These are phyloP conservation scores for Oryzias dopingdopingensis DNA, from an alignment of 2,797 vertebrate genomes.

Conservation along the genomic window DNA sequence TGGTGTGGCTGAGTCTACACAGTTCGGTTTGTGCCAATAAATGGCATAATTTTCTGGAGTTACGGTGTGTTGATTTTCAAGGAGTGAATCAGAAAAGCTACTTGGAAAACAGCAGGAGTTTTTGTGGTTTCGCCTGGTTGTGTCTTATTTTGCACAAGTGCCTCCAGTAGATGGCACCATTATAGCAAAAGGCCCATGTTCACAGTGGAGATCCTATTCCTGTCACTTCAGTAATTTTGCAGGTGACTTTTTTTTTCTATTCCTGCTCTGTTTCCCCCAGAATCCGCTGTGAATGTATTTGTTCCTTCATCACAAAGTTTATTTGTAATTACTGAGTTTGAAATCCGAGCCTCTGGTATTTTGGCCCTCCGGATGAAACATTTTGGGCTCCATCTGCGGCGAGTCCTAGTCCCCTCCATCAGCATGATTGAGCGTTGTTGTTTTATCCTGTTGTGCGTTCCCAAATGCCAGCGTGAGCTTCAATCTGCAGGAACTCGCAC, in stretches of 20 bases:
- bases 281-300: slow-evolving; percentile 44
- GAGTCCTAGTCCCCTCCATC: slow-evolving; percentile 40
- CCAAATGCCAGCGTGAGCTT: slow-evolving; percentile 51
- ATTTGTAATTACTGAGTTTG: slow-evolving; percentile 56
- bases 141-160: slow-evolving; percentile 24
- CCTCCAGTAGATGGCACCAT: slow-evolving; percentile 76
- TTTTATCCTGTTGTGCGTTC: slow-evolving; percentile 69
- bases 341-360: slow-evolving; percentile 60
- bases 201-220: slow-evolving; percentile 29
- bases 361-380: slow-evolving; percentile 58
- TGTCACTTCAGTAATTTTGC: slow-evolving; percentile 49
- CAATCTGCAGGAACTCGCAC: slow-evolving; percentile 39
- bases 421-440: slow-evolving; percentile 59
- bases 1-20: slow-evolving; percentile 46
- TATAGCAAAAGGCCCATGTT: slow-evolving; percentile 57
- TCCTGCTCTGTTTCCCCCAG: slow-evolving; percentile 41
- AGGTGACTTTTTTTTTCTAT: slow-evolving; percentile 56
- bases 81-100: slow-evolving; percentile 32
- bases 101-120: slow-evolving; percentile 32
- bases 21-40: slow-evolving; percentile 44
- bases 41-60: slow-evolving; percentile 52
- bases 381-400: slow-evolving; percentile 53
- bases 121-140: slow-evolving; percentile 38
- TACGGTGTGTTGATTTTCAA: slow-evolving; percentile 36
- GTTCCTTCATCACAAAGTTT: slow-evolving; percentile 58